Conservation (phyloP, 2,888 invertebrate genomes). For the Synanthedon myopaeformis region DNA sequence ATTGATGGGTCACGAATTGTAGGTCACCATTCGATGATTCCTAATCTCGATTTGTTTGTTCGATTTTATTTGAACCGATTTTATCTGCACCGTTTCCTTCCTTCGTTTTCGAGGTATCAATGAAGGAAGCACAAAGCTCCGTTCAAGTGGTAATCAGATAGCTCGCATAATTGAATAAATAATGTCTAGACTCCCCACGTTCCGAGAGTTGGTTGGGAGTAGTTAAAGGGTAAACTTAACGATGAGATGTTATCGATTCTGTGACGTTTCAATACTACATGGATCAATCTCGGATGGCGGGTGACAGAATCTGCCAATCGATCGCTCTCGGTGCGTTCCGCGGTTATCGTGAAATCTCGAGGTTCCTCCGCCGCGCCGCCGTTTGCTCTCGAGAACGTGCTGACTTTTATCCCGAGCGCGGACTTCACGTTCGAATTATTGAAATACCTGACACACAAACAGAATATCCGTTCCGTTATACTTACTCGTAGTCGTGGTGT, state of each 20-base stretch:
- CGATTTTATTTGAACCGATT: background rate
- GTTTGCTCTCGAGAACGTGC: conserved; percentile 7
- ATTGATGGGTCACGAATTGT: conserved; percentile 50
- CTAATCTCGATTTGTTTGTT: conserved; percentile 25
- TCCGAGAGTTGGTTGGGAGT: conserved; percentile 14
- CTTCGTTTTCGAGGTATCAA: background rate
- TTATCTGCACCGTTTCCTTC: background rate
- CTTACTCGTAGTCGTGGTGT: no score
- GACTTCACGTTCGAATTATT: background rate
- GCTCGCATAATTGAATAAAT: conserved; percentile 62
- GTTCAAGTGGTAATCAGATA: conserved; percentile 39
- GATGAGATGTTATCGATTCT: conserved; percentile 53
- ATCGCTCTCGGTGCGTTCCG: conserved; percentile 14
- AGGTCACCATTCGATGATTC: conserved; percentile 24
- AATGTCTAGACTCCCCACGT: conserved; percentile 37
- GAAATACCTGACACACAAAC: background rate
- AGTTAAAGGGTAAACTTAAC: conserved; percentile 43
- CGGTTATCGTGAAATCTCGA: conserved; percentile 27
- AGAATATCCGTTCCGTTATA: no score
- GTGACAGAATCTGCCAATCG: conserved; percentile 37
- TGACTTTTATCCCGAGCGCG: background rate
- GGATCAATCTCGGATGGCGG: conserved; percentile 34
- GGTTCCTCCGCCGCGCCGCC: conserved; percentile 16
- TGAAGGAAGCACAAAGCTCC: background rate
- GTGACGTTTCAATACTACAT: conserved; percentile 67